A percentile compares a stretch with the other conserved stretches of the same genome.
Evolutionary conservation across 2,113 vertebrate genomes (phyloP).

Genomic region (Fregetta grallaria): DNA sequence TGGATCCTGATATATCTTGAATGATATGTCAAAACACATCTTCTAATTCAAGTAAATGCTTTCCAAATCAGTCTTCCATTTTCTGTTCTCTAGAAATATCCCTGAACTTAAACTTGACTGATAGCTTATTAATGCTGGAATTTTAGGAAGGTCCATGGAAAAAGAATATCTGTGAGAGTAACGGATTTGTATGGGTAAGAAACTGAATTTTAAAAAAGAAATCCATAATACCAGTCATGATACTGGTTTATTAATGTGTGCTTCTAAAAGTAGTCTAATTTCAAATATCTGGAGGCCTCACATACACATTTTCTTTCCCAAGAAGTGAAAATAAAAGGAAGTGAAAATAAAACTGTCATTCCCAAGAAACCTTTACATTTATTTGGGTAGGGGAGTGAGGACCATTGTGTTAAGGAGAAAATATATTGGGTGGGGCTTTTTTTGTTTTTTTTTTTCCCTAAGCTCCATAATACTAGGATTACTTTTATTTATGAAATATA

Average conservation of each 20-base stretch:
- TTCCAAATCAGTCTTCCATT: neutral
- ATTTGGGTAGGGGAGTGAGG: neutral
- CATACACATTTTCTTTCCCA: neutral
- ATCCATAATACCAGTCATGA: fast-evolving
- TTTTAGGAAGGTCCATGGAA: neutral
- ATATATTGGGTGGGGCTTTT: neutral
- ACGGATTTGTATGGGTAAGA: neutral
- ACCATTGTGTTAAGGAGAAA: neutral
- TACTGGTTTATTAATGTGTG: neutral
- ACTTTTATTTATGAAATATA: neutral
- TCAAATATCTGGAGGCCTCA: neutral
- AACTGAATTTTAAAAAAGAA: neutral
- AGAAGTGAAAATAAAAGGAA: neutral
- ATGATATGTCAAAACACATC: neutral
- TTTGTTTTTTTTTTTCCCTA: neutral
- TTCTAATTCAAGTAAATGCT: neutral
- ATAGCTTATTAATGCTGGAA: neutral
- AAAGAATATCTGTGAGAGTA: neutral
- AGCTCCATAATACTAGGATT: neutral
- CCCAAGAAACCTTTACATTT: neutral
- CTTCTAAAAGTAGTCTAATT: neutral
- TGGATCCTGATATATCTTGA: neutral
- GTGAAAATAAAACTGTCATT: neutral
- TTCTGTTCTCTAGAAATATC: neutral
- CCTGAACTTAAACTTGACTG: neutral